phyloP scores from a whole-genome alignment of 2,113 vertebrate genomes.

The Tupaia chinensis region DNA sequence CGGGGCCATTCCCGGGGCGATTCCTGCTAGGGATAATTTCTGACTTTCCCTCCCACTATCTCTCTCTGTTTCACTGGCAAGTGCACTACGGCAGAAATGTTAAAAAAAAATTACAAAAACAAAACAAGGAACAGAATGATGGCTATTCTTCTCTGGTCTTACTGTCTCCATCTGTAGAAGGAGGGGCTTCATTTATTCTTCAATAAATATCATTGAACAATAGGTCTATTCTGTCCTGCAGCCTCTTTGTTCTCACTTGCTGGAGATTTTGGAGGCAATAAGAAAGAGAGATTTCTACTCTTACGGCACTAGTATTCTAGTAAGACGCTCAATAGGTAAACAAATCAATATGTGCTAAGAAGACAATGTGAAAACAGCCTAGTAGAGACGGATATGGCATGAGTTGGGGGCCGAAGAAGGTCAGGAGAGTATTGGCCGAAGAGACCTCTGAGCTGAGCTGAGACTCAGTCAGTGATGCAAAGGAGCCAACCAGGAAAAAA shows the following conservation, averaged over 20 bases:
- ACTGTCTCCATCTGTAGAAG: not conserved
- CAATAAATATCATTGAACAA: not conserved
- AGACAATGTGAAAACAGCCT: not conserved
- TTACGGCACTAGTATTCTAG: not conserved
- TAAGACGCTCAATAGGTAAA: not conserved
- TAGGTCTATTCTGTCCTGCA: not conserved
- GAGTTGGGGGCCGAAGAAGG: not conserved
- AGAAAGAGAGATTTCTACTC: not conserved
- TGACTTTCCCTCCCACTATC: too few relatives aligned
- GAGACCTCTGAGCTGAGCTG: not conserved
- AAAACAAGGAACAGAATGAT: not conserved
- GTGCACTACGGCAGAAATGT: too few relatives aligned
- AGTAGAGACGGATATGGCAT: not conserved
- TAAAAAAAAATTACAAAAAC: too few relatives aligned
- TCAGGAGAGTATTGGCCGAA: not conserved
- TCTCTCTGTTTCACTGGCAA: too few relatives aligned
- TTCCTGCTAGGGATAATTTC: too few relatives aligned
- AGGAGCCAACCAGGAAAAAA: not conserved
- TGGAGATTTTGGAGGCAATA: not conserved
- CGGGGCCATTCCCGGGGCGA: too few relatives aligned
- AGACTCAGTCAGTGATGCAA: fast-evolving
- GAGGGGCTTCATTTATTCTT: not conserved
- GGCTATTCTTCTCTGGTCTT: not conserved
- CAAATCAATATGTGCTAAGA: not conserved
- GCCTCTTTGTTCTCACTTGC: not conserved